These are phyloP conservation scores for Spongilla lacustris DNA, from an alignment of 37 sponge, comb jelly and placozoan species.

Conservation along the genomic window DNA sequence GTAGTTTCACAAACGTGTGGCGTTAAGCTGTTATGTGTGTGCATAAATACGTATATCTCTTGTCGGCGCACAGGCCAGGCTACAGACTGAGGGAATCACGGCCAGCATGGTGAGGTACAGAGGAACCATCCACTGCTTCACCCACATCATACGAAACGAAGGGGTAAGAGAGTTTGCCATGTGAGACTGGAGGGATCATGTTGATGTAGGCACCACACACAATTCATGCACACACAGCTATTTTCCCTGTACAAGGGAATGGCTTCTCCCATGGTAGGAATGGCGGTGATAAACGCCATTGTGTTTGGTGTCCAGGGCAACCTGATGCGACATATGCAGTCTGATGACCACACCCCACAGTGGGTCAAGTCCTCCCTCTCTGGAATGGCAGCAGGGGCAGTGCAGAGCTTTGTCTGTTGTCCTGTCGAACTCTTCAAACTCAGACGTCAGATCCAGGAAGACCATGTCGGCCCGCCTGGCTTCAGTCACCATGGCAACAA, in stretches of 20 bases:
- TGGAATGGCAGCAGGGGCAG: conserved; percentile 74
- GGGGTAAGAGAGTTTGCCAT: conserved; percentile 35
- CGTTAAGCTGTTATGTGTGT: no score
- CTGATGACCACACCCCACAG: neutral
- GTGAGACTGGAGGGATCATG: no score
- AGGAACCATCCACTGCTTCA: conserved; percentile 64
- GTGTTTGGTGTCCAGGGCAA: conserved; percentile 85
- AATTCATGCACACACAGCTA: conserved; percentile 54
- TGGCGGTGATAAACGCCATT: conserved; percentile 82
- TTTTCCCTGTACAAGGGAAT: conserved; percentile 92
- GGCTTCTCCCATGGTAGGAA: conserved; percentile 77
- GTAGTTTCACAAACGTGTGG: no score
- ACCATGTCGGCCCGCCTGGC: conserved; percentile 9
- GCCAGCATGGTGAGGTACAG: conserved; percentile 38
- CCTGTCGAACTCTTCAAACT: conserved; percentile 86
- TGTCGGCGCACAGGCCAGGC: conserved; percentile 36
- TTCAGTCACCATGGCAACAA: conserved; percentile 10
- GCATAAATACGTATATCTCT: no score
- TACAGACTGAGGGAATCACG: conserved; percentile 66
- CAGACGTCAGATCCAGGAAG: conserved; percentile 82
- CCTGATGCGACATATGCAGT: conserved; percentile 41
- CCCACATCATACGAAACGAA: conserved; percentile 60
- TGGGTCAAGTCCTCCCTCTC: conserved; percentile 52
- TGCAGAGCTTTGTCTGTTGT: conserved; percentile 46
- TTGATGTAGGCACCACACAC: conserved; percentile 9